Evolutionary conservation across 1,140 invertebrate species (phyloP).

Genomic region (Meteorus sp.): DNA sequence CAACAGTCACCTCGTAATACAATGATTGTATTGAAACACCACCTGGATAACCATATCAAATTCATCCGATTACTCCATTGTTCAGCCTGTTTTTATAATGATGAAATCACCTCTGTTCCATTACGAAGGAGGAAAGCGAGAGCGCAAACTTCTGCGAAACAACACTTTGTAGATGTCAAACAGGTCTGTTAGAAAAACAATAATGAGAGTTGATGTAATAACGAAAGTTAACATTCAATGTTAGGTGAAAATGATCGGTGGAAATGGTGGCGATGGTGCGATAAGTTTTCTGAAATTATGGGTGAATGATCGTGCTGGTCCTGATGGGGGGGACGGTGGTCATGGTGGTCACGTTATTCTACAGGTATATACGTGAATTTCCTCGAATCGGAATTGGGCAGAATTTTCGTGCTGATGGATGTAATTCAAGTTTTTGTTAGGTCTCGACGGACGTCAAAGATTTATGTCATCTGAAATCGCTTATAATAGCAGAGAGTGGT

Average conservation of each 20-base stretch:
- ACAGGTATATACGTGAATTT: conserved; percentile 57
- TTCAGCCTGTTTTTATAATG: conserved; percentile 25
- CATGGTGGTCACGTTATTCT: conserved; percentile 97
- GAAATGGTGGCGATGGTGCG: conserved; percentile 90
- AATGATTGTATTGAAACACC: conserved; percentile 1
- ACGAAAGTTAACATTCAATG: not conserved
- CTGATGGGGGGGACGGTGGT: conserved; percentile 96
- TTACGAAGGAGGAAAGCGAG: conserved; percentile 61
- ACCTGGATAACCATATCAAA: not conserved
- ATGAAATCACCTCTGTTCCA: conserved; percentile 36
- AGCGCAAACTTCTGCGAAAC: conserved; percentile 49
- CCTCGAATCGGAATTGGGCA: no score
- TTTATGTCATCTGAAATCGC: conserved; percentile 67
- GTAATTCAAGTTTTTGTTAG: conserved; percentile 43
- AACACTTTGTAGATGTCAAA: conserved; percentile 72
- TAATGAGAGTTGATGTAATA: not conserved
- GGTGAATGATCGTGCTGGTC: conserved; percentile 85
- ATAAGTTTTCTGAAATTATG: conserved; percentile 82
- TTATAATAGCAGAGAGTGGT: conserved; percentile 70
- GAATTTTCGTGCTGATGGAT: not conserved
- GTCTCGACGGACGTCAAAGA: conserved; percentile 71
- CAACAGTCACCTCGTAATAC: conserved; percentile 9
- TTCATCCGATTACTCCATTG: conserved; percentile 14
- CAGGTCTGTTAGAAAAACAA: conserved; percentile 34
- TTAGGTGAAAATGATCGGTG: conserved; percentile 68